These are phyloP conservation scores for Bradypodion ventrale DNA, from an alignment of 2,797 vertebrate species.

Conservation along the genomic window DNA sequence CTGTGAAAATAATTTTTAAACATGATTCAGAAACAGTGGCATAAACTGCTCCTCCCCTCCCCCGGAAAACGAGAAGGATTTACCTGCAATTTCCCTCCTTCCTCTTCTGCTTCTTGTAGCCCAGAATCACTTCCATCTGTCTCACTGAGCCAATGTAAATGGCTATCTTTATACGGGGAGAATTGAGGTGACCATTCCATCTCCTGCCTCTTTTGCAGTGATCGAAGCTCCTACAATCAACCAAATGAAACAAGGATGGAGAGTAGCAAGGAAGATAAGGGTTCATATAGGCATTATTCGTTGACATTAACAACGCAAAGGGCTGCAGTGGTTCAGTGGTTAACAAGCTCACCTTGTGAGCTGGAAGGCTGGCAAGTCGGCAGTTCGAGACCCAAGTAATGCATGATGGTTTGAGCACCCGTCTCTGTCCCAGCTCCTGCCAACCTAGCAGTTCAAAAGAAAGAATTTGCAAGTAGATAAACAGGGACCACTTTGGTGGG, in stretches of 20 bases:
- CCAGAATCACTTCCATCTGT: slow-evolving; percentile 63
- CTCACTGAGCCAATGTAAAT: slow-evolving; percentile 75
- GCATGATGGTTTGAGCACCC: no score
- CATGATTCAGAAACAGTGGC: not conserved
- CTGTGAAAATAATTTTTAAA: not conserved
- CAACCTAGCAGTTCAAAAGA: no score
- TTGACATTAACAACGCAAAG: no score
- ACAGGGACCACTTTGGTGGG: no score
- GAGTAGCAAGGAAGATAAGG: not conserved
- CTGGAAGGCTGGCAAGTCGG: no score
- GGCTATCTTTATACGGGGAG: slow-evolving; percentile 56
- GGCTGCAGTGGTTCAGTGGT: no score
- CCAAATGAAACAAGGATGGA: not conserved
- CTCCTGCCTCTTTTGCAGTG: slow-evolving; percentile 70
- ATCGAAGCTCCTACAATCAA: slow-evolving; percentile 75
- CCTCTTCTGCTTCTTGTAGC: slow-evolving; percentile 60
- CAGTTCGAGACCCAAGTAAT: no score
- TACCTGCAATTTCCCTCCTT: slow-evolving; percentile 69
- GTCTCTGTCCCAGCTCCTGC: no score
- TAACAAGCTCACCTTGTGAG: no score
- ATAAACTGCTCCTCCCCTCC: not conserved
- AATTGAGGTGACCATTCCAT: slow-evolving; percentile 66
- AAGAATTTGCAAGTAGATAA: no score
- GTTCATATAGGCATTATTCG: not conserved
- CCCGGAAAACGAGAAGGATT: not conserved